Base-by-base conservation (phyloP, 2,888 invertebrate species). In the Mythimna impura region DNA sequence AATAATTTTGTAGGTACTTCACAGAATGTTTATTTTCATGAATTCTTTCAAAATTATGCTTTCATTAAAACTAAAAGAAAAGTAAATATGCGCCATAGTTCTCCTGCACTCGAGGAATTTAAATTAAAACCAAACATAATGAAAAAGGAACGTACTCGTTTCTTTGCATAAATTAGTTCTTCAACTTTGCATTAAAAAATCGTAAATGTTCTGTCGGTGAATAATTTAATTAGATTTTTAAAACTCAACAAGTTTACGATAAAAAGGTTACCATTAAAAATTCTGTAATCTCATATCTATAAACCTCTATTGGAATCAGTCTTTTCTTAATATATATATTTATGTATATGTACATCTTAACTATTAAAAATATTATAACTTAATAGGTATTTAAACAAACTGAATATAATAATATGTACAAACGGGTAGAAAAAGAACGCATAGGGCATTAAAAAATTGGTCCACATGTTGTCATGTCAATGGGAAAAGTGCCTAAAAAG, bases 81-180 rank as follows among this genome's bases (percentile, higher is more conserved):
- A 62, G 12, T 71, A 78, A 79, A 66, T 52, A 78, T 52, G 63
- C 34, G 14, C 14, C 25, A n/a, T 64, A 63, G 34, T 71, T 43
- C 40, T 54, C 36, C 50, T 71, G 63, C 71, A 71, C 58, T 82
- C 55, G 30, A 66, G 36, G 55, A 69, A 81, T 69, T 81, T 6
- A 65, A 81, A 79, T 81, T 66, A 66, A 79, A 81, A 60, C 30
- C 58, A 55, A 63, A 81, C n/a, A 30, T 61, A 57, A 70, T 60
- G 34, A 66, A 77, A 71, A 71, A 43, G 7, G 17, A 63, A 43
- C 20, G 12, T 55, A 34, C 20, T 63, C 8, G 3, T 77, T 71
- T 66, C 62, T 55, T 74, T 30, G 9, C 22, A 62, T 68, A 76
- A 54, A 68, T 80, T 64, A 57, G 17, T 76, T 65, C 30, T 50